Base-by-base conservation (phyloP, 2,113 vertebrate species). In the Hippoglossus stenolepis region DNA sequence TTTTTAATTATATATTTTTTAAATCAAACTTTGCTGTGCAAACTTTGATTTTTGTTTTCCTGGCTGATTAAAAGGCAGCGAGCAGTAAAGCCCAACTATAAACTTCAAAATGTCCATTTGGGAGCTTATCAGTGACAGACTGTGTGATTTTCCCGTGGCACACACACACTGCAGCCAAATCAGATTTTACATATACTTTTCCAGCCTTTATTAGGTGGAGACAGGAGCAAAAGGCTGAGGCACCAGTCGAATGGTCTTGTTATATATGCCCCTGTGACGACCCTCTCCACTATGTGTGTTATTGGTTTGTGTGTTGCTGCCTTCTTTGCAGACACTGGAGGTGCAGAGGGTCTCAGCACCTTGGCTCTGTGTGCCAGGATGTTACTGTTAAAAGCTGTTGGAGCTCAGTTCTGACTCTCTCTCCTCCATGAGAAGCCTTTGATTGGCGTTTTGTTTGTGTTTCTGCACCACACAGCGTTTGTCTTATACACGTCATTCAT, bases 21-120 rank as follows among this genome's bases (percentile, higher is more conserved):
- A 18, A 13, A 65, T 59, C 56, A 54, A 79, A 72, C 54, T 49
- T 54, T 9, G 10, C 17, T 12, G 24, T 45, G 18, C 49, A 69
- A 70, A 58, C 61, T n/a, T 58, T 38, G 56, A 73, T 65, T 61
- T 49, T 73, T 54, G 18, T 57, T 57, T 57, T 57, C n/a, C 18
- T 73, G 45, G 56, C 45, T 35, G 54, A 73, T 73, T 56, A 66
- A 23, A 57, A 38, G 49, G 26, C 68, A 65, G 17, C 20, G 4
- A 57, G 23, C 40, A 13, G 20, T 31, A 21, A 61, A 77, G 20
- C 17, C 10, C 28, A 54, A 28, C 14, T 11, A 18, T 47, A 31
- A 66, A 56, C 40, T 38, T 66, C n/a, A 63, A 24, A 38, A 31
- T 51, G 17, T 17, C 45, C 54, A 35, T 66, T 23, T 75, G 40